A percentile compares a stretch with the other conserved stretches of the same genome.
These are phyloP conservation scores for Myathropa florea DNA, from an alignment of 2,888 invertebrate genomes.

Conservation along the genomic window DNA sequence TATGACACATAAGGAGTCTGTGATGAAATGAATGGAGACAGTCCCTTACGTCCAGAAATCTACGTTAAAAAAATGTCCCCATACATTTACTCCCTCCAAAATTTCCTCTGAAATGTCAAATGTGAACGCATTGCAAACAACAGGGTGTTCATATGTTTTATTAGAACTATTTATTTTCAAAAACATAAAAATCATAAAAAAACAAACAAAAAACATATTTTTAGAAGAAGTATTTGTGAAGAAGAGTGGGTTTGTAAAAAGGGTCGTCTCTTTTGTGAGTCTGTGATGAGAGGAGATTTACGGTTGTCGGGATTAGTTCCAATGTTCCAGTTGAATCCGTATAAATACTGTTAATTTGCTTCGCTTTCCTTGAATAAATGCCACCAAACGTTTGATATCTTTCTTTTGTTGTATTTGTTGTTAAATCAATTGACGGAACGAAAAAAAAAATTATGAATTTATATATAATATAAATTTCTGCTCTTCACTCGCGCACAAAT, in stretches of 20 bases:
- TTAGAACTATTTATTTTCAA: slow-evolving; percentile 61
- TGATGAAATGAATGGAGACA: too few species aligned
- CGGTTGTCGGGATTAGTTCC: neutral
- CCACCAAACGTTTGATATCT: too few species aligned
- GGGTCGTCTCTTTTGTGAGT: neutral
- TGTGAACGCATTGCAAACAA: neutral
- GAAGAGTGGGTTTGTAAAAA: slow-evolving; percentile 20
- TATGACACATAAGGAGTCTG: too few species aligned
- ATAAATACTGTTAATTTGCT: slow-evolving; percentile 49
- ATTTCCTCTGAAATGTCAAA: too few species aligned
- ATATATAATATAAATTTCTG: slow-evolving; percentile 69
- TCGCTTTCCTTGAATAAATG: slow-evolving; percentile 7
- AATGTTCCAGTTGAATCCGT: slow-evolving; percentile 18
- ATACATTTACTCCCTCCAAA: too few species aligned
- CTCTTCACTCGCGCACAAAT: slow-evolving; percentile 37
- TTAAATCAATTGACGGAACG: slow-evolving; percentile 35
- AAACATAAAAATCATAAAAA: slow-evolving; percentile 45
- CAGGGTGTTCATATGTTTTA: slow-evolving; percentile 7
- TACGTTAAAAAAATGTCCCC: neutral
- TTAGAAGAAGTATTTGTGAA: slow-evolving; percentile 36
- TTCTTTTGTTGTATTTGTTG: neutral
- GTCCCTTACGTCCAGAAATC: too few species aligned
- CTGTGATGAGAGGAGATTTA: slow-evolving; percentile 21
- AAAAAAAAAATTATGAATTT: slow-evolving; percentile 57
- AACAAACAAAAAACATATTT: slow-evolving; percentile 54